Evolutionary conservation across 2,888 invertebrate genomes (phyloP).

Genomic region (Candidula unifasciata): DNA sequence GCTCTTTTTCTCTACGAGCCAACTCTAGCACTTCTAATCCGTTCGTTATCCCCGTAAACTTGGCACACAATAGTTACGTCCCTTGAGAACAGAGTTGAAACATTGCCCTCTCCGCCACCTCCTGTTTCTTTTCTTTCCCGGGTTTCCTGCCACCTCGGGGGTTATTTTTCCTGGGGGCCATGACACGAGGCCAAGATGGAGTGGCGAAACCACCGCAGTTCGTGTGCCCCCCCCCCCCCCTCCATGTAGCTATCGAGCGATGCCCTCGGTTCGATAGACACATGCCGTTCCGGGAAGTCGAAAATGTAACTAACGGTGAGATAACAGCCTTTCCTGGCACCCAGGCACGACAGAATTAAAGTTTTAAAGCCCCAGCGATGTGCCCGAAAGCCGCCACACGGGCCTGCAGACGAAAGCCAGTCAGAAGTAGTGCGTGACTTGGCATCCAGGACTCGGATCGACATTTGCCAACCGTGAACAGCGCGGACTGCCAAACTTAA

Average conservation of each 20-base stretch:
- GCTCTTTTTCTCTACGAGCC: too few relatives aligned
- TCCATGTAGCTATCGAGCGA: conserved; percentile 32
- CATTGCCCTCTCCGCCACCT: background rate
- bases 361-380: conserved; percentile 40
- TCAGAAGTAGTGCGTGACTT: conserved; percentile 30
- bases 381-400: conserved; percentile 38
- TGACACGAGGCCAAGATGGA: conserved; percentile 13
- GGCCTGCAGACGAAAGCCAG: conserved; percentile 25
- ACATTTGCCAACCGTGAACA: conserved; percentile 13
- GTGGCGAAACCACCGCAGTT: conserved; percentile 2
- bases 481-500: background rate
- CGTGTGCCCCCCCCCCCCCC: background rate
- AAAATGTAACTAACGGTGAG: conserved; percentile 38
- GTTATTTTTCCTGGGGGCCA: conserved; percentile 26
- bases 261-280: conserved; percentile 35
- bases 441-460: conserved; percentile 17
- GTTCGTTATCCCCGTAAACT: background rate
- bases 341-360: conserved; percentile 44
- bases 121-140: conserved; percentile 10
- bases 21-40: too few relatives aligned
- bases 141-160: conserved; percentile 39
- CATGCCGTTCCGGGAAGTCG: conserved; percentile 31
- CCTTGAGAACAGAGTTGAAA: too few relatives aligned
- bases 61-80: too few relatives aligned
- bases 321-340: conserved; percentile 33